These are phyloP conservation scores for Penaeus monodon DNA, from an alignment of 2,888 invertebrate genomes.

Conservation along the genomic window DNA sequence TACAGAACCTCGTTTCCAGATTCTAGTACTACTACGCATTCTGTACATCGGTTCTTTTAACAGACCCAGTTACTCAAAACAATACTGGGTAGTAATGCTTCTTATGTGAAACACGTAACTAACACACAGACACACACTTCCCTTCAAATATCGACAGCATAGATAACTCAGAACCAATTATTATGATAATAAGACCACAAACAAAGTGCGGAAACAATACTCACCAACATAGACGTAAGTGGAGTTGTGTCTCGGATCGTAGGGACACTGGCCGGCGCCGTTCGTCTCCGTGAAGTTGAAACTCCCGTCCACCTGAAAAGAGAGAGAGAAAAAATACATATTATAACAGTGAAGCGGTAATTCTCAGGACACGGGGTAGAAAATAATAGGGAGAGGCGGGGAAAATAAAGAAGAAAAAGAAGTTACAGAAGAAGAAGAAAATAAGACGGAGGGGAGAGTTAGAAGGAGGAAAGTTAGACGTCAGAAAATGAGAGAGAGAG, in stretches of 20 bases:
- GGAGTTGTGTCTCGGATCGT: constrained; percentile 72
- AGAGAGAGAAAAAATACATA: background rate
- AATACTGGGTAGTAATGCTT: background rate
- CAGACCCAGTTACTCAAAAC: background rate
- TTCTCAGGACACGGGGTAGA: no score
- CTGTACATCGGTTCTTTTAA: no score
- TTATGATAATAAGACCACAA: background rate
- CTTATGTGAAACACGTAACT: background rate
- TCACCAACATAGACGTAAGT: constrained; percentile 71
- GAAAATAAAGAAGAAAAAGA: no score
- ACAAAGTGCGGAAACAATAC: constrained; percentile 65
- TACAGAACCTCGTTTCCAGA: no score
- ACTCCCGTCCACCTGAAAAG: constrained; percentile 57
- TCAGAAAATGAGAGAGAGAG: background rate
- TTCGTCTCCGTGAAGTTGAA: constrained; percentile 56
- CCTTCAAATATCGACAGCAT: background rate
- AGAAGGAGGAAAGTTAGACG: background rate
- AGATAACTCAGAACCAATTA: background rate
- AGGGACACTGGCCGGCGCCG: constrained; percentile 70
- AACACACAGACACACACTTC: background rate
- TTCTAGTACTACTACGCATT: no score
- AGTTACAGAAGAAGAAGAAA: background rate
- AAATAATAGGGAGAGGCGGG: no score
- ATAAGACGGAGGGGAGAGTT: background rate
- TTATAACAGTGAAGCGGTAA: no score